Base-by-base conservation (phyloP, 2,888 invertebrate genomes). In the Caenorhabditis becei region DNA sequence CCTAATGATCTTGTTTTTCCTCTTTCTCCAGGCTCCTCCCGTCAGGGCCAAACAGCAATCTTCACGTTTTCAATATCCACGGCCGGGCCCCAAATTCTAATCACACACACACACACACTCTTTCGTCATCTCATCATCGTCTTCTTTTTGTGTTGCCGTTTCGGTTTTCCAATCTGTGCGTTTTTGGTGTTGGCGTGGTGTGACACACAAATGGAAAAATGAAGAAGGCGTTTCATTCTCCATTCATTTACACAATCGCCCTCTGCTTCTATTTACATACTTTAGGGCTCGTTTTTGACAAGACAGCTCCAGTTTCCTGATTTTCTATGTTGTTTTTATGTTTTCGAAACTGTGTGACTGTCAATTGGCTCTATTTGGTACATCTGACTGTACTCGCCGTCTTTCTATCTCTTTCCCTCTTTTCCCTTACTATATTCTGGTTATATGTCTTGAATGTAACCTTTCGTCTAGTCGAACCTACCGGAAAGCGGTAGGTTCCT, bases 151-250 rank as follows among this genome's bases (percentile, higher is more conserved):
- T 37, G 41, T 41, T 63, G 41, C 37, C 47, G 71, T 53, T n/a
- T n/a, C n/a, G n/a, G n/a, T n/a, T 32, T 28, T 18, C 4, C 23
- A 56, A 37, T 59, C 49, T 59, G 61, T 41, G 26, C 47, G 56
- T 32, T 41, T 56, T 62, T 54, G 49, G 59, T 23, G 26, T 44
- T 49, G 32, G 47, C 56, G 58, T 28, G 58, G 58, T 20, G 53
- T 53, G 58, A 35, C 59, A 23, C 24, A 18, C 26, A n/a, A 2
- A 49, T 20, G 41, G 54, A 67, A 56, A 67, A 67, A 51, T 61
- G 53, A 70, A 70, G 70, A 71, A 61, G 62, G 54, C 62, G 71
- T 72, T 62, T 65, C 63, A 63, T 72, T 65, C 47, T 65, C 49
- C 63, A 63, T 72, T 72, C 72, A 72, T 72, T 65, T 72, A 63